Evolutionary conservation across 2,113 vertebrate species (phyloP).

Genomic region (Diglossa brunneiventris): DNA sequence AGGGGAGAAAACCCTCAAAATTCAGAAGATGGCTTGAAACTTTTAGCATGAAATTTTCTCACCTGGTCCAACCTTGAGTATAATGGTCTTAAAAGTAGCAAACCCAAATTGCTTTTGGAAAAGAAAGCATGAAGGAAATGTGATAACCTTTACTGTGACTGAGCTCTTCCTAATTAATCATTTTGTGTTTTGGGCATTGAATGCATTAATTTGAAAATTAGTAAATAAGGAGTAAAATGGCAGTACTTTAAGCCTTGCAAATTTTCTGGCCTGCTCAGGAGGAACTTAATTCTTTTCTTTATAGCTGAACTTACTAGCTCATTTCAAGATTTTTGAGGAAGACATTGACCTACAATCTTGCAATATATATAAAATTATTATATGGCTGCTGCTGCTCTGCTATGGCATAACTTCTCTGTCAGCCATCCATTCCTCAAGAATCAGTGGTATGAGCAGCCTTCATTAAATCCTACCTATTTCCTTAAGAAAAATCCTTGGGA

Average conservation of each 20-base stretch:
- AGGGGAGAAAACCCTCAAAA: neutral
- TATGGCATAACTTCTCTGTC: neutral
- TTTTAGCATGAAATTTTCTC: neutral
- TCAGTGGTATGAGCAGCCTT: neutral
- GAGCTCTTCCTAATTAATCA: neutral
- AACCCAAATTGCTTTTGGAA: neutral
- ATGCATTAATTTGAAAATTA: neutral
- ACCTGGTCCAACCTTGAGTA: neutral
- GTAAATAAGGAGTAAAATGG: neutral
- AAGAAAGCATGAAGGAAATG: neutral
- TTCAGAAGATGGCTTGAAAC: neutral
- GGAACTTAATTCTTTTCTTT: neutral
- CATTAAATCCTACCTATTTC: neutral
- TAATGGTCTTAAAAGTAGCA: neutral
- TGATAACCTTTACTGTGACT: neutral
- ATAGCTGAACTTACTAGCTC: neutral
- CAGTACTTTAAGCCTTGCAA: neutral
- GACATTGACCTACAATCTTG: neutral
- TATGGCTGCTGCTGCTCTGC: neutral
- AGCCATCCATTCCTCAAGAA: neutral
- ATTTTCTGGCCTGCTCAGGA: neutral
- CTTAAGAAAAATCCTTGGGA: neutral
- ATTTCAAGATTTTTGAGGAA: neutral
- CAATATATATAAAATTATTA: neutral
- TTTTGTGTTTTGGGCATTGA: neutral